Base-by-base conservation (phyloP, 2,888 invertebrate genomes). In the Rhodophaea formosa region DNA sequence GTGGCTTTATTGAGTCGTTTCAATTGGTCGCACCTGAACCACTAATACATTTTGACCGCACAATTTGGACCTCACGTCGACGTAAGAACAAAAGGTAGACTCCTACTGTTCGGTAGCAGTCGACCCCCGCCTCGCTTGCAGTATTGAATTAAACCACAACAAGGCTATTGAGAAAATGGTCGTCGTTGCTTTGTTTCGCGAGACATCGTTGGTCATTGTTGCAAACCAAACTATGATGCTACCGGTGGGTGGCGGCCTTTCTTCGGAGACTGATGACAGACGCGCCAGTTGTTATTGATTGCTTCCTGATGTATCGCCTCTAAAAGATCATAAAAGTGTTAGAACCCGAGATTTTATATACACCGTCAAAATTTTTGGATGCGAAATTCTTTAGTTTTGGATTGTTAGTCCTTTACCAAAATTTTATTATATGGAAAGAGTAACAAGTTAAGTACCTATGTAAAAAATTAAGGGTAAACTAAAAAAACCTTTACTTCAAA, bases 111-210 rank as follows among this genome's bases (percentile, higher is more conserved):
- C 88, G 60, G 88, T 86, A 88, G 88, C 87, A 61, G 42, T 30
- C 65, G 73, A 77, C 80, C 80, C 80, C 82, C 77, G 70, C 69
- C 75, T 76, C 66, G 81, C 66, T 66, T 57, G 59, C 77, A 71
- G 73, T 75, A 75, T 80, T 82, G 73, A 77, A 86, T 88, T 79
- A 71, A 84, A 84, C 88, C 88, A 86, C 88, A 88, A 88, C 83
- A 86, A 74, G 71, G 69, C 78, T 77, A 82, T 82, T 80, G 74
- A 80, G 63, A 57, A 59, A 58, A 67, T 64, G 71, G 62, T 65
- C 65, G 69, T 67, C 69, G 61, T 42, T 15, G 64, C 70, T 68
- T 82, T 82, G 81, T 82, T 72, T 82, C 72, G 63, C 43, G 54
- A 70, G 72, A 66, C 66, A 66, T 72, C 77, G 67, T 67, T 67